Conservation (phyloP, 2,888 invertebrate species). For the Pasiphila rectangulata region DNA sequence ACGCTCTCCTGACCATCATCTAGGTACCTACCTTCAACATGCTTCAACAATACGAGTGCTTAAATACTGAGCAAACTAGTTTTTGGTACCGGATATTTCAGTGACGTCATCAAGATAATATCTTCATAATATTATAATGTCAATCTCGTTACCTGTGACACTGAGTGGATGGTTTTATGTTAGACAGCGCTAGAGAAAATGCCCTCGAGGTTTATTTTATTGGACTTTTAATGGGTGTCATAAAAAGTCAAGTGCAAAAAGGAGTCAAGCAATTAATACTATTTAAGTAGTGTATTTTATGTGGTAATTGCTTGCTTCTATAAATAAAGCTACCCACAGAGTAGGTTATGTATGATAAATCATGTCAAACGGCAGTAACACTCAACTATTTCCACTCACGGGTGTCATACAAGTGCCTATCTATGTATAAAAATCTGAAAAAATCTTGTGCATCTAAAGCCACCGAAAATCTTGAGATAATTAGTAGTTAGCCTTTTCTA, state of each 20-base stretch:
- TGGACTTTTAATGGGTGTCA: background rate
- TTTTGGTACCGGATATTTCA: background rate
- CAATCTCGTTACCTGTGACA: background rate
- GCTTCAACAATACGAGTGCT: background rate
- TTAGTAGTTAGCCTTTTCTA: too few species aligned
- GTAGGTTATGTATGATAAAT: too few species aligned
- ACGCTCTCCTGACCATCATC: constrained; percentile 12
- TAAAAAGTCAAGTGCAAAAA: background rate
- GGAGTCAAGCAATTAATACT: background rate
- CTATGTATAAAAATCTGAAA: too few species aligned
- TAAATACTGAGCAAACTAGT: background rate
- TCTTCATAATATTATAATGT: too few species aligned
- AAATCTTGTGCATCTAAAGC: too few species aligned
- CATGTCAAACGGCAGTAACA: too few species aligned
- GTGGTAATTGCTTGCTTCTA: too few species aligned
- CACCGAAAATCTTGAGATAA: too few species aligned
- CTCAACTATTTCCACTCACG: too few species aligned
- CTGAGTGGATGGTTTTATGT: background rate
- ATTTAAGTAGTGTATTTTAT: background rate
- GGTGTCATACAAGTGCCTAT: too few species aligned
- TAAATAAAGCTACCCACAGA: too few species aligned
- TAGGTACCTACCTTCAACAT: background rate
- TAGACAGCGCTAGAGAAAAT: background rate
- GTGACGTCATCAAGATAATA: too few species aligned
- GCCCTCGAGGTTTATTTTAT: background rate